Percentiles rank a stretch among this genome's conserved stretches.
Conservation (phyloP, 1,140 invertebrate genomes). For the Cardiocondyla obscurior region DNA sequence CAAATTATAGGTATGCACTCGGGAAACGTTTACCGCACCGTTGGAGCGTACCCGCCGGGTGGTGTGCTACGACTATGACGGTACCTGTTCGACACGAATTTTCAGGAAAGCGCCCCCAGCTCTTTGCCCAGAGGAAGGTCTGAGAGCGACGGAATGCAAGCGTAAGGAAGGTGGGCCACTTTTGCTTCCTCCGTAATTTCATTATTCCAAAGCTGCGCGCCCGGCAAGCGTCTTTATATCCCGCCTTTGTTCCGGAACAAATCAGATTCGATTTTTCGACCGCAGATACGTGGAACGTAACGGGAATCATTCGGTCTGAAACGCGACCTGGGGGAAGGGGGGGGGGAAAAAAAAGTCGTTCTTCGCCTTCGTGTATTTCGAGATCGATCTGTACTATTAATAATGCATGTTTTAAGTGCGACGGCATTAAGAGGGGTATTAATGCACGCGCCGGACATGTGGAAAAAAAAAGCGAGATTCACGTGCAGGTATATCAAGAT, state of each 20-base stretch:
- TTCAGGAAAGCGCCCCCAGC: background rate
- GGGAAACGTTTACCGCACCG: constrained; percentile 63
- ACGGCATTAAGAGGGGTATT: constrained; percentile 6
- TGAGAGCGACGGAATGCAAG: constrained; percentile 13
- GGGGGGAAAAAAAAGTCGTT: background rate
- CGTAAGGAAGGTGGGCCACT: background rate
- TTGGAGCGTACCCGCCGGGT: constrained; percentile 3
- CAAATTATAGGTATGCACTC: constrained; percentile 68
- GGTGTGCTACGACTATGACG: background rate
- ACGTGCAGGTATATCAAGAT: constrained; percentile 1
- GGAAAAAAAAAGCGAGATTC: constrained; percentile 33
- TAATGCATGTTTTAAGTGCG: constrained; percentile 15
- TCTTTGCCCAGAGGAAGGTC: background rate
- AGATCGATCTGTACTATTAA: constrained; percentile 7
- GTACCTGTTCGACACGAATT: constrained; percentile 56
- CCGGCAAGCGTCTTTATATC: background rate
- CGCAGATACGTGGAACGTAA: background rate
- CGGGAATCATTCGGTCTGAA: background rate
- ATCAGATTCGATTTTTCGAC: background rate
- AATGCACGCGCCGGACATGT: background rate
- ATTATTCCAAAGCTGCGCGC: constrained; percentile 15
- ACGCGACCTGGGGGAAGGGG: background rate
- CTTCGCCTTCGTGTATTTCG: background rate
- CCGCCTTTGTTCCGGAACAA: background rate
- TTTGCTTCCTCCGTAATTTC: constrained; percentile 39